Percentiles rank a stretch among this genome's conserved stretches.
phyloP scores from a whole-genome alignment of 2,113 vertebrate genomes.

The Archocentrus centrarchus region DNA sequence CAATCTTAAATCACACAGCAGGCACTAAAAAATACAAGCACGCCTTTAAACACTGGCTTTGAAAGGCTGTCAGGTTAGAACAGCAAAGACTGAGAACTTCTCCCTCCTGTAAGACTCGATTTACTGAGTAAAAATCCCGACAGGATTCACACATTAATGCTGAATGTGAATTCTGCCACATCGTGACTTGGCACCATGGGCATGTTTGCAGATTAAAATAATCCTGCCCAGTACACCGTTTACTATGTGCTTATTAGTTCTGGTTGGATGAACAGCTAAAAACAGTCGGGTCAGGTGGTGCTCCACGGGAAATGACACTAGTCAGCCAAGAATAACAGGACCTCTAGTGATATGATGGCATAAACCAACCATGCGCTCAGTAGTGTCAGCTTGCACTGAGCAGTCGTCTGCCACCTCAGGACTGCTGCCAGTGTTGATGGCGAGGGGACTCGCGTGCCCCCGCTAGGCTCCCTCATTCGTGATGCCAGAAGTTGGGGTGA shows the following conservation, averaged over 20 bases:
- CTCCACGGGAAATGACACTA: conserved; percentile 13
- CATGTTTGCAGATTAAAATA: background rate
- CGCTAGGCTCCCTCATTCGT: background rate
- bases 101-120: background rate
- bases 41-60: background rate
- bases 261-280: conserved; percentile 35
- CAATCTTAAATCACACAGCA: background rate
- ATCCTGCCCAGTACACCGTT: background rate
- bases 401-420: conserved; percentile 56
- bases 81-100: fast-evolving
- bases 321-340: conserved; percentile 48
- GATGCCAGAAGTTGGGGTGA: conserved; percentile 22
- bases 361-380: background rate
- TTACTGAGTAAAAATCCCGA: background rate
- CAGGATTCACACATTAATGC: background rate
- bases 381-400: conserved; percentile 26
- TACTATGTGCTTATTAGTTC: conserved; percentile 23
- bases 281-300: conserved; percentile 48
- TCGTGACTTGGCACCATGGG: background rate
- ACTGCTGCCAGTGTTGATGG: conserved; percentile 47
- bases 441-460: conserved; percentile 3
- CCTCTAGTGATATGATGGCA: conserved; percentile 16
- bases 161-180: background rate
- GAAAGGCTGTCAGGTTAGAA: background rate
- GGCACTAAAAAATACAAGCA: background rate